These are phyloP conservation scores for Danaus chrysippus DNA, from an alignment of 2,888 invertebrate species.

Conservation along the genomic window DNA sequence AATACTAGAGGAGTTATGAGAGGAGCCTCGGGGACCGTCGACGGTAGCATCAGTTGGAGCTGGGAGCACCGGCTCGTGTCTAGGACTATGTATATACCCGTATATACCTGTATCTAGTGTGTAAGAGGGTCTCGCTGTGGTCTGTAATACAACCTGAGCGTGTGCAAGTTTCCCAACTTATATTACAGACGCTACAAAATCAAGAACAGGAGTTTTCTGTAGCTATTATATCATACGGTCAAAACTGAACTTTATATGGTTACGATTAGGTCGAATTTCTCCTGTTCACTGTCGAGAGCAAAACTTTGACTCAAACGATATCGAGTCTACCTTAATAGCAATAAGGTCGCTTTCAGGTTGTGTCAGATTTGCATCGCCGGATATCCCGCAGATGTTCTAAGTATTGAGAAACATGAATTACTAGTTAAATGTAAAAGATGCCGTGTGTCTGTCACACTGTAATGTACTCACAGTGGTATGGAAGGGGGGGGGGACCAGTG, in stretches of 20 bases:
- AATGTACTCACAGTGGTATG: conserved; percentile 9
- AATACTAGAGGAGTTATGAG: too few species aligned
- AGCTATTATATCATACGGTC: not conserved
- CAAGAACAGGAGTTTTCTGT: conserved; percentile 14
- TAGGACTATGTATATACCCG: too few species aligned
- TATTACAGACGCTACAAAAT: conserved; percentile 43
- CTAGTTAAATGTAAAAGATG: conserved; percentile 45
- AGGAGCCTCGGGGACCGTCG: too few species aligned
- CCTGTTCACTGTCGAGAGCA: conserved; percentile 2
- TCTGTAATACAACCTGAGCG: conserved; percentile 25
- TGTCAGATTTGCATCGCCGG: conserved; percentile 29
- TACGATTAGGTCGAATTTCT: not conserved
- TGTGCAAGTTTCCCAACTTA: conserved; percentile 37
- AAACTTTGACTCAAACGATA: conserved; percentile 10
- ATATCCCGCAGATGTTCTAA: conserved; percentile 52
- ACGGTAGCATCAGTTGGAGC: too few species aligned
- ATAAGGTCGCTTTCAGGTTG: conserved; percentile 22
- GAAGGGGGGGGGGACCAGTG: too few species aligned
- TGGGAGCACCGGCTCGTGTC: too few species aligned
- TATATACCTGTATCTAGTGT: conserved; percentile 2
- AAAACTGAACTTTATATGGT: not conserved
- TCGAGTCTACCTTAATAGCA: not conserved
- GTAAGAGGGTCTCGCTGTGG: not conserved
- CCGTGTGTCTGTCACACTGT: conserved; percentile 20
- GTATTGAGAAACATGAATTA: conserved; percentile 57